Percentiles rank a stretch among this genome's conserved stretches.
Evolutionary conservation across 2,797 vertebrate species (phyloP).

Genomic region (Gobio occitaniae): DNA sequence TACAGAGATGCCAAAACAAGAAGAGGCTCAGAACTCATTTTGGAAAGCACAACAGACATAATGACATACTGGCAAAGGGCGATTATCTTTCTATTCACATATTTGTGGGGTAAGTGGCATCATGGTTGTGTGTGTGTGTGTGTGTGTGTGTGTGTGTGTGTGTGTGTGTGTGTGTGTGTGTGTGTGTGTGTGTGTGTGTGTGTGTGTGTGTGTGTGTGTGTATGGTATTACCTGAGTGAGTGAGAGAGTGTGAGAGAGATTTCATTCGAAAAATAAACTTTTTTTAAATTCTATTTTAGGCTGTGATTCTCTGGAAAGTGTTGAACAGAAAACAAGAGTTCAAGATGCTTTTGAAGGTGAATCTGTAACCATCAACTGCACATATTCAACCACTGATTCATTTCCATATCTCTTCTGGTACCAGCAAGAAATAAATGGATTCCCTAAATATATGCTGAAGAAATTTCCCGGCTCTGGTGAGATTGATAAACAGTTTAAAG

Average conservation of each 20-base stretch:
- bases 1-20: neutral
- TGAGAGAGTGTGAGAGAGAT: neutral
- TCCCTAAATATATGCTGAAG: conserved; percentile 50
- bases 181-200: neutral
- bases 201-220: too few relatives aligned
- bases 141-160: too few relatives aligned
- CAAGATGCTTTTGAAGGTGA: conserved; percentile 47
- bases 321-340: conserved; percentile 39
- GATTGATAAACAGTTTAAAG: conserved; percentile 15
- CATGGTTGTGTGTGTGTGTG: neutral
- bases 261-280: neutral
- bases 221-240: too few relatives aligned
- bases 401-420: conserved; percentile 58
- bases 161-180: neutral
- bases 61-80: neutral
- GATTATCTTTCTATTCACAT: neutral
- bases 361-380: conserved; percentile 45
- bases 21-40: neutral
- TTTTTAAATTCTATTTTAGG: conserved; percentile 31
- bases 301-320: conserved; percentile 40
- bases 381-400: neutral
- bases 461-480: conserved; percentile 5
- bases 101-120: conserved; percentile 10
- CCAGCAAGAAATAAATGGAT: conserved; percentile 47
- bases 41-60: neutral